Percentiles rank a stretch among this genome's conserved stretches.
Conservation (phyloP, 2,888 invertebrate species). For the Drosophila conformis region DNA sequence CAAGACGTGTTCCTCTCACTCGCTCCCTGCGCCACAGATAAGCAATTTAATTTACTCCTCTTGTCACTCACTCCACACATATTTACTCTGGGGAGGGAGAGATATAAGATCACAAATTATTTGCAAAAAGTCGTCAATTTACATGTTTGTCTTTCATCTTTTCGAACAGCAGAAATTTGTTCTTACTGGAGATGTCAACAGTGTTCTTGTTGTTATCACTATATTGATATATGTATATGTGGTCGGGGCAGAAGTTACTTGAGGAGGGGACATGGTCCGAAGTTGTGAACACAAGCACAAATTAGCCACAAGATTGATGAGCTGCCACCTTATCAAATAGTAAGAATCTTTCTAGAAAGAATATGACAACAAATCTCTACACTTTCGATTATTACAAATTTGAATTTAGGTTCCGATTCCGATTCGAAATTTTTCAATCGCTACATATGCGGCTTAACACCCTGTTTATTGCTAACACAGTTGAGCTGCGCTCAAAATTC, state of each 20-base stretch:
- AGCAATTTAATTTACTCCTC: conserved; percentile 24
- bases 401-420: background rate
- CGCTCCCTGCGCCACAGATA: conserved; percentile 10
- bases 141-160: conserved; percentile 16
- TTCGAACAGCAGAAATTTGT: background rate
- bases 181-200: background rate
- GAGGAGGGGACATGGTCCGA: background rate
- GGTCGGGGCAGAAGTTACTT: background rate
- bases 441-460: too few species aligned
- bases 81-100: background rate
- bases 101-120: background rate
- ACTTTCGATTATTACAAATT: background rate
- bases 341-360: background rate
- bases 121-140: conserved; percentile 2
- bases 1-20: background rate
- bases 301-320: background rate
- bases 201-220: conserved; percentile 6
- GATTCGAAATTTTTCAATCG: background rate
- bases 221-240: background rate
- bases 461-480: too few species aligned
- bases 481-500: background rate
- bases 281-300: background rate
- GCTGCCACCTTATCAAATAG: background rate
- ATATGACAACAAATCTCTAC: background rate
- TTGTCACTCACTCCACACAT: conserved; percentile 12